Base-by-base conservation (phyloP, 2,113 vertebrate genomes). In the Phrynosoma platyrhinos region DNA sequence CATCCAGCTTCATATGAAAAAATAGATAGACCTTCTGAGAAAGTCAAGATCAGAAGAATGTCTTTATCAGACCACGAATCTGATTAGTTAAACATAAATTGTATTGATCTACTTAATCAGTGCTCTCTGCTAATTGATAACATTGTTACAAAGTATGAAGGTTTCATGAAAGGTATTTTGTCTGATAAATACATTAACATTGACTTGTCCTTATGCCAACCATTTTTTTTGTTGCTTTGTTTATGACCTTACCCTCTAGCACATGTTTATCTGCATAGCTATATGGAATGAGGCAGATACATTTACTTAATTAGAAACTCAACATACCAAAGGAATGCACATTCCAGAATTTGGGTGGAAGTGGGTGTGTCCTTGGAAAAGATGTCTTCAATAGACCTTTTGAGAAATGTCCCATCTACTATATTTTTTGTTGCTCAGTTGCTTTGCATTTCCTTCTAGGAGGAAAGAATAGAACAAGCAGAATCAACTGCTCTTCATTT, bases 31-130 rank as follows among this genome's bases (percentile, higher is more conserved):
- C 80, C 80, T 32, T 77, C 23, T 68, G 79, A 82, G 42, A 83
- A 78, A 88, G 74, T 88, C 81, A 88, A 88, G 87, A 83, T 78
- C 81, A 88, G 87, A 78, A 83, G 87, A 78, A 9, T 40, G n/a
- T 78, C 81, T 88, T 83, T 88, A 88, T 88, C 81, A 83, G 81
- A 88, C 78, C 87, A 88, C 25, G 47, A 40, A 88, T 88, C 87
- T 88, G 81, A 88, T 88, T 88, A 88, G 81, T 83, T 53, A 76
- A 88, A 83, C 81, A 78, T 80, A 83, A 77, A 88, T 83, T 83
- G 81, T 78, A 88, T 88, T 77, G 87, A 88, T 88, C 68, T 83
- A 30, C 81, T 83, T 83, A 83, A 88, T 88, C 87, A 88, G 81
- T 88, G 80, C 32, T 83, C 75, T 77, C 72, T 83, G 62, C 74